Percentiles rank a stretch among this genome's conserved stretches.
These are phyloP conservation scores for Oryctes rhinoceros DNA, from an alignment of 1,140 invertebrate species.

Conservation along the genomic window DNA sequence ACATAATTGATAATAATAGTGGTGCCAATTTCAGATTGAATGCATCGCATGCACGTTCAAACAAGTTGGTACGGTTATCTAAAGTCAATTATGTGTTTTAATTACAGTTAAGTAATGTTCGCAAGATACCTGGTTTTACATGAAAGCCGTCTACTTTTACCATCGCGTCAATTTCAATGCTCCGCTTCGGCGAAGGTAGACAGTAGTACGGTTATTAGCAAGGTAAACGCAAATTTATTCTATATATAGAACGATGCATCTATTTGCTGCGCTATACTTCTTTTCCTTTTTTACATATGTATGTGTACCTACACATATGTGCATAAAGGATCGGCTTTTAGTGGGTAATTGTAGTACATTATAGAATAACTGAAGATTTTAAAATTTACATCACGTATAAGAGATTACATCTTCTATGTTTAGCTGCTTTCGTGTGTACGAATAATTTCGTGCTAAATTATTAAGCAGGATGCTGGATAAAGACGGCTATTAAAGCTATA, in stretches of 20 bases:
- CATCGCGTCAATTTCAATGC: background rate
- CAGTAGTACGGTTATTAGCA: background rate
- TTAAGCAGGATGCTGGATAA: too few relatives aligned
- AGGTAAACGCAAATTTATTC: background rate
- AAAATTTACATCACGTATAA: background rate
- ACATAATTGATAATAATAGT: too few relatives aligned
- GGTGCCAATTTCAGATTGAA: too few relatives aligned
- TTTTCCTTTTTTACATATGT: too few relatives aligned
- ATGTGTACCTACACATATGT: background rate
- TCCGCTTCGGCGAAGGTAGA: background rate
- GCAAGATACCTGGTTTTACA: background rate
- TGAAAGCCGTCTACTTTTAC: background rate
- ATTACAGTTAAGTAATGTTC: background rate
- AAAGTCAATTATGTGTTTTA: background rate
- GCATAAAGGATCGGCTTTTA: background rate
- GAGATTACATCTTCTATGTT: background rate
- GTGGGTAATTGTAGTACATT: background rate
- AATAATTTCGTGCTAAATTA: background rate
- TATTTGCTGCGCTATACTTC: too few relatives aligned
- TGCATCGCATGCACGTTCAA: too few relatives aligned
- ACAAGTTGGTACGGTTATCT: background rate
- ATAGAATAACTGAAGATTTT: background rate
- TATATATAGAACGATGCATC: constrained; percentile 3
- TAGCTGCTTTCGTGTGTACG: background rate
- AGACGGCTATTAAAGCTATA: too few relatives aligned